Conservation (phyloP, 2,797 vertebrate species). For the Bradypodion pumilum region DNA sequence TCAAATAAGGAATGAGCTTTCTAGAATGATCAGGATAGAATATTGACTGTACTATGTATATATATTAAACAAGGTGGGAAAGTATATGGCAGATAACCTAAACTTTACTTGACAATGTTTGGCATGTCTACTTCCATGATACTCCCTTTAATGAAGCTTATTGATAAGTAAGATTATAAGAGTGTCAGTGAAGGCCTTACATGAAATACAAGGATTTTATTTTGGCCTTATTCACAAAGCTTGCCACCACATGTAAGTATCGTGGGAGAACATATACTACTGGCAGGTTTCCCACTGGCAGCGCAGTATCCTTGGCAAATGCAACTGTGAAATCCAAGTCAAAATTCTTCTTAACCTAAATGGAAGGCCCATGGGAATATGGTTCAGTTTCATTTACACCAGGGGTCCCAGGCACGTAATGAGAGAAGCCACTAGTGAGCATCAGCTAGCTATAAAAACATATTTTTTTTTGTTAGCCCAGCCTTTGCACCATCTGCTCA, state of each 20-base stretch:
- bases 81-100: too few relatives aligned
- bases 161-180: not conserved
- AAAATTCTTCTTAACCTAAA: not conserved
- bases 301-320: not conserved
- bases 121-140: too few relatives aligned
- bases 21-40: not conserved
- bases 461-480: too few relatives aligned
- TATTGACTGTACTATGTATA: not conserved
- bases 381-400: too few relatives aligned
- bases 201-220: not conserved
- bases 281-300: not conserved
- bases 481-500: too few relatives aligned
- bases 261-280: not conserved
- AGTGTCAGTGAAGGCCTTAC: not conserved
- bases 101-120: not conserved
- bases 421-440: too few relatives aligned
- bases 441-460: too few relatives aligned
- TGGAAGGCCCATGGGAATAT: too few relatives aligned
- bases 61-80: not conserved
- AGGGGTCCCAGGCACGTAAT: not conserved
- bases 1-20: not conserved
- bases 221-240: not conserved
- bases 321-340: not conserved
- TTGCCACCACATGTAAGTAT: not conserved
- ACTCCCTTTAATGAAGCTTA: not conserved